Evolutionary conservation across 2,888 invertebrate species (phyloP).

Genomic region (Andrena trimmerana): DNA sequence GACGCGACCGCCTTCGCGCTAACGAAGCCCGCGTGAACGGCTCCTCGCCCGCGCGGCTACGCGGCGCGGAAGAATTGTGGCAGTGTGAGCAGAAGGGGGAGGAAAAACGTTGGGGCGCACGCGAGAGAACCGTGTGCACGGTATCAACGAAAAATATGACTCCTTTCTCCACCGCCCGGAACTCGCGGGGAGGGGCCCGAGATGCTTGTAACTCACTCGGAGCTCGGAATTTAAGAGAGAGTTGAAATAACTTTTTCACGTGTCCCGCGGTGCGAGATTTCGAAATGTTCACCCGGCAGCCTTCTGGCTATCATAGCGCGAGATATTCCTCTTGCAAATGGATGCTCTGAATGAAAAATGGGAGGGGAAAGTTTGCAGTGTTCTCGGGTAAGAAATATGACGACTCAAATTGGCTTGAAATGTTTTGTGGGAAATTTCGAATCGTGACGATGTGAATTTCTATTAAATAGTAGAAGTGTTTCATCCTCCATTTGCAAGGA

Average conservation of each 20-base stretch:
- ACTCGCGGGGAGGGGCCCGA: neutral
- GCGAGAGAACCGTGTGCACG: neutral
- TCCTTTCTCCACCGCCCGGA: slow-evolving; percentile 1
- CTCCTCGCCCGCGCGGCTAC: slow-evolving; percentile 7
- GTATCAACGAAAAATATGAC: slow-evolving; percentile 52
- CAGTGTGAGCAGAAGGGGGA: slow-evolving; percentile 31
- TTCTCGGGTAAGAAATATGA: neutral
- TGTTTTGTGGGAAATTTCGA: neutral
- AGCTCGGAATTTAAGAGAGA: slow-evolving; percentile 25
- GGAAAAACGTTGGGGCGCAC: slow-evolving; percentile 36
- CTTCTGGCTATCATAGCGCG: slow-evolving; percentile 4
- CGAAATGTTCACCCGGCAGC: slow-evolving; percentile 3
- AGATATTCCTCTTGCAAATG: neutral
- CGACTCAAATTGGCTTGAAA: neutral
- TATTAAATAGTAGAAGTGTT: no score
- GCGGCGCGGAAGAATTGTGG: slow-evolving; percentile 38
- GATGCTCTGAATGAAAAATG: neutral
- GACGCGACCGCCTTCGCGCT: slow-evolving; percentile 23
- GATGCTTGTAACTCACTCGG: slow-evolving; percentile 23
- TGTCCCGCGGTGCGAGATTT: neutral
- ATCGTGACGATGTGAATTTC: neutral
- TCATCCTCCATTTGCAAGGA: no score
- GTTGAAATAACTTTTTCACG: slow-evolving; percentile 37
- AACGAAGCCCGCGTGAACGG: neutral
- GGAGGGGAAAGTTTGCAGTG: neutral